Evolutionary conservation across 1,140 invertebrate species (phyloP), one percentile per base, ranked within the genome.

Genomic region (Muscidifurax raptorellus): DNA sequence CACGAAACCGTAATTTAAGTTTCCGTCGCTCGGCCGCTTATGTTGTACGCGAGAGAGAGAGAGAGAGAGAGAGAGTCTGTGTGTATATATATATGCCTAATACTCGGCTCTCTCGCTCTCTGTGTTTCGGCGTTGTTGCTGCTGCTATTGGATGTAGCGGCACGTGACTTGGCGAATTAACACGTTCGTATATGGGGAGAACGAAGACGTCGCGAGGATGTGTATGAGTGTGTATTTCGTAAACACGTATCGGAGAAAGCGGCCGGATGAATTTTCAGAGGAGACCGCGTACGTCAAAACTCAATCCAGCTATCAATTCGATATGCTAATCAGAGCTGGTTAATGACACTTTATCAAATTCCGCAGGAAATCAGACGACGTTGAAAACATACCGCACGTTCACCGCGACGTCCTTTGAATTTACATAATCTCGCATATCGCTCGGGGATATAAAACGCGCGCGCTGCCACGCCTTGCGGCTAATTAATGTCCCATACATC

Each of bases 1-100:
- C 90, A 90, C 90, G 89, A 88, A 90, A 90, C 89, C 87, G 90
- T 89, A 90, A 91, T 90, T 91, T 91, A 90, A 91, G 90, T 90
- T 91, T 89, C 88, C 88, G 89, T 59, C 52, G 52, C 22, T 59
- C 88, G 86, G 88, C 80, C 79, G 81, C 71, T 81, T 27, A 30
- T 47, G 59, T 59, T 27, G 36, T 9, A 2, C 72, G 36, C 72
- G 13, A 36, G 72, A 25, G 2, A n/a, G 52, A 47, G 44, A 47
- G 4, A 47, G 44, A 6, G 7, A n/a, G n/a, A n/a, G n/a, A n/a
- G n/a, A n/a, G n/a, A n/a, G n/a, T n/a, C n/a, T n/a, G n/a, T n/a
- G n/a, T n/a, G n/a, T n/a, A n/a, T n/a, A 18, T 7, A 22, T 59
- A 22, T n/a, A 7, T n/a, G n/a, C 52, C 52, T 59, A 59, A 40